phyloP scores from a whole-genome alignment of 2,888 invertebrate genomes.

The Smittia aterrima region DNA sequence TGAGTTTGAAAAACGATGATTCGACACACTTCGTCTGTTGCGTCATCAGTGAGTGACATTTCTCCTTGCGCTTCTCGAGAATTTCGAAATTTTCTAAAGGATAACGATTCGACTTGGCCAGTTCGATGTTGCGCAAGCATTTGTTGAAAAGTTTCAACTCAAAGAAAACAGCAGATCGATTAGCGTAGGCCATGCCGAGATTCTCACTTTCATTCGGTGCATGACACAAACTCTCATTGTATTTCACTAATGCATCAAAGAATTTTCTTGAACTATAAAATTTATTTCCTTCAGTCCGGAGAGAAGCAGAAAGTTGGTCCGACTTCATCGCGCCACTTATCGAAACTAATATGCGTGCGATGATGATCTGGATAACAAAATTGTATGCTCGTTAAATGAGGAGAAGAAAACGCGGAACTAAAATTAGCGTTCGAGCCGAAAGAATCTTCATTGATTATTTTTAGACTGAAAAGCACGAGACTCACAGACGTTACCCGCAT shows the following conservation, averaged over 20 bases:
- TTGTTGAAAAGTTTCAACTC: constrained; percentile 63
- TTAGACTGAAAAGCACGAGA: too few species aligned
- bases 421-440: too few species aligned
- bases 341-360: too few species aligned
- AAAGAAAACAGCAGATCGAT: constrained; percentile 73
- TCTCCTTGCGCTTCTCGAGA: constrained; percentile 59
- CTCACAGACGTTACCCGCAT: too few species aligned
- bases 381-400: too few species aligned
- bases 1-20: constrained; percentile 37
- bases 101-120: constrained; percentile 61
- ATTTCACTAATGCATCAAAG: constrained; percentile 56
- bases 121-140: constrained; percentile 67
- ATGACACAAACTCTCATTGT: constrained; percentile 64
- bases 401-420: too few species aligned
- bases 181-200: constrained; percentile 10
- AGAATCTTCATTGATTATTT: too few species aligned
- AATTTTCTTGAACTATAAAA: constrained; percentile 1
- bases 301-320: background rate
- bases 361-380: too few species aligned
- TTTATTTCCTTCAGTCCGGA: constrained; percentile 16
- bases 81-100: constrained; percentile 58
- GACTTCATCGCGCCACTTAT: background rate
- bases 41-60: constrained; percentile 53
- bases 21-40: background rate
- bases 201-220: constrained; percentile 54